phyloP scores from a whole-genome alignment of 2,888 invertebrate species.

The Ennomos erosarius region DNA sequence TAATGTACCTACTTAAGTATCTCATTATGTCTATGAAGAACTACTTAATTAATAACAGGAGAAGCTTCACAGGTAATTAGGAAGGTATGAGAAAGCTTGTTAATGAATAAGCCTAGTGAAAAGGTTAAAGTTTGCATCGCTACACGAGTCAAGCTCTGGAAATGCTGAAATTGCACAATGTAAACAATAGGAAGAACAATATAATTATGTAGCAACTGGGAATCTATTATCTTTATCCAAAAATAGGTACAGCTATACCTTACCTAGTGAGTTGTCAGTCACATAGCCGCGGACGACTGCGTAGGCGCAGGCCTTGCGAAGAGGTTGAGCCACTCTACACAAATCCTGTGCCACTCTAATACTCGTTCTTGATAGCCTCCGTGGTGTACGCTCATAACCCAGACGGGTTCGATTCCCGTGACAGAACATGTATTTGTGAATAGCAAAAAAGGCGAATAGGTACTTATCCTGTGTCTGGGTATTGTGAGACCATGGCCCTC shows the following conservation, averaged over 20 bases:
- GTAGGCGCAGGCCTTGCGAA: constrained; percentile 50
- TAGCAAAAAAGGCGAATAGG: no score
- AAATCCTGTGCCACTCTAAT: no score
- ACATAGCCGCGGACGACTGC: constrained; percentile 53
- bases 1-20: neutral
- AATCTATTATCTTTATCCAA: constrained; percentile 37
- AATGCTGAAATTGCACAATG: constrained; percentile 24
- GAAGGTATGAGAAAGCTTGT: constrained; percentile 13
- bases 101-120: constrained; percentile 20
- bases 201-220: constrained; percentile 58
- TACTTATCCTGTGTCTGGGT: no score
- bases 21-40: neutral
- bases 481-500: no score
- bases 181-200: constrained; percentile 59
- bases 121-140: constrained; percentile 23
- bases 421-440: no score
- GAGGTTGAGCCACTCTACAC: constrained; percentile 1
- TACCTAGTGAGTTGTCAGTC: constrained; percentile 5
- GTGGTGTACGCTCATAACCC: no score
- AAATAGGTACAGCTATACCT: neutral
- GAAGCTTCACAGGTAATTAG: constrained; percentile 4
- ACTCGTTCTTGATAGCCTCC: no score
- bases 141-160: constrained; percentile 8
- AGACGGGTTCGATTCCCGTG: no score
- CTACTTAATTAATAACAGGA: neutral